Evolutionary conservation across 2,888 invertebrate genomes (phyloP), one percentile per base, ranked within the genome.

Genomic region (Tolmerus cingulatus): DNA sequence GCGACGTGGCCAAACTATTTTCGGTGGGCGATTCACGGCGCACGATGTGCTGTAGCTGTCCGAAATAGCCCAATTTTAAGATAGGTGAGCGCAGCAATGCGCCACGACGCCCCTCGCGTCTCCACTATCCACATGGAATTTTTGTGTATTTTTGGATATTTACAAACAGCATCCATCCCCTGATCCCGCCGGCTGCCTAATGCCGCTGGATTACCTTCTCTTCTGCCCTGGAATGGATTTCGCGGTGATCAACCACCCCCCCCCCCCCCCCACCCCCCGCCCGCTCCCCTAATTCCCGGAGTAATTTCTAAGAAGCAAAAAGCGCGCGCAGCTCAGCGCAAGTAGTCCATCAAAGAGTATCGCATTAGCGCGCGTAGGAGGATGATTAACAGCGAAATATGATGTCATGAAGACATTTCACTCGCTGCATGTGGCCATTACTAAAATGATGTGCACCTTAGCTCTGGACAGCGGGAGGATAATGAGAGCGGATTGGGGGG

Each of bases 371-470:
- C 19, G 55, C 27, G 81, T 81, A 14, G 55, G 81, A 7, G 81
- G 81, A 85, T 85, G 85, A 85, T 85, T 85, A 85, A 85, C 85
- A 74, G 34, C 46, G 74, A 85, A 74, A 74, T 85, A 85, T 85
- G 85, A 85, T 85, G 85, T 85, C 85, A 85, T 74, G 85, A 85
- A 85, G 74, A 85, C 85, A 85, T 85, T 85, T 85, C 85, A 85
- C 30, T 85, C 85, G 23, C 85, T 74, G 85, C 85, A 85, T 85
- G 85, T 74, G 85, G 85, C 74, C 85, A 74, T n/a, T 27, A 66
- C 74, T 74, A 19, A 74, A 66, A 66, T 55, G 81, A 81, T 81
- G 81, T 55, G 55, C 81, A 81, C 27, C 81, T 55, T 16, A 34
- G 55, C 27, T 34, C n/a, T 55, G 81, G 46, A 51, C 81, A 81